Evolutionary conservation across 2,113 vertebrate genomes (phyloP).

Genomic region (Malaclemys terrapin): DNA sequence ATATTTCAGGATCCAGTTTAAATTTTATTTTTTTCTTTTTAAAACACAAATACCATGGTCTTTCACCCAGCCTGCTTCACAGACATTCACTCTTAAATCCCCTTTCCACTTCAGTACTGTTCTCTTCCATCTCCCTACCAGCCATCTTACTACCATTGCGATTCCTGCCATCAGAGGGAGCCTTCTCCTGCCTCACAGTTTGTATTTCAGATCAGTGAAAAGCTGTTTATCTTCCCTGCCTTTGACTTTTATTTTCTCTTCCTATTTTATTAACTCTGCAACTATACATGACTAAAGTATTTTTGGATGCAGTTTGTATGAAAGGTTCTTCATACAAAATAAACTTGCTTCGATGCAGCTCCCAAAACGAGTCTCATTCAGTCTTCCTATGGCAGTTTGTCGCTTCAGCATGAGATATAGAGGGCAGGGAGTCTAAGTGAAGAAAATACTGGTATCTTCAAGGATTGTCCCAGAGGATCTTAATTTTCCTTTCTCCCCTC

Average conservation of each 20-base stretch:
- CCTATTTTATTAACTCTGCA: neutral
- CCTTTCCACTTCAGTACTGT: neutral
- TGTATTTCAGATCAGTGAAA: neutral
- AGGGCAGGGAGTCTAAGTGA: neutral
- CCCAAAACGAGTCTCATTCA: neutral
- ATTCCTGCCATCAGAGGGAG: neutral
- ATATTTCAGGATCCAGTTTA: neutral
- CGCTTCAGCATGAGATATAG: neutral
- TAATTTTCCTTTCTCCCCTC: rapidly evolving
- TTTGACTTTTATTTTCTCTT: neutral
- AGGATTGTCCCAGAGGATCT: neutral
- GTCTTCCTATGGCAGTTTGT: neutral
- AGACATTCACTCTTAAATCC: neutral
- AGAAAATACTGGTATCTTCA: neutral
- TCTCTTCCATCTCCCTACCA: neutral
- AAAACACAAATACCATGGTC: neutral
- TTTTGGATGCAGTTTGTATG: neutral
- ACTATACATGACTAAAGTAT: neutral
- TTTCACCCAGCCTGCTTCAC: neutral
- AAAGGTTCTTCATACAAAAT: neutral
- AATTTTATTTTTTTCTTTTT: neutral
- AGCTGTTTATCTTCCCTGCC: neutral
- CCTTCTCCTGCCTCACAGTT: neutral
- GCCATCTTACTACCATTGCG: neutral
- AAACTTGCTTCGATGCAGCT: neutral